Evolutionary conservation across 2,797 vertebrate genomes (phyloP).

Genomic region (Anas bernieri): DNA sequence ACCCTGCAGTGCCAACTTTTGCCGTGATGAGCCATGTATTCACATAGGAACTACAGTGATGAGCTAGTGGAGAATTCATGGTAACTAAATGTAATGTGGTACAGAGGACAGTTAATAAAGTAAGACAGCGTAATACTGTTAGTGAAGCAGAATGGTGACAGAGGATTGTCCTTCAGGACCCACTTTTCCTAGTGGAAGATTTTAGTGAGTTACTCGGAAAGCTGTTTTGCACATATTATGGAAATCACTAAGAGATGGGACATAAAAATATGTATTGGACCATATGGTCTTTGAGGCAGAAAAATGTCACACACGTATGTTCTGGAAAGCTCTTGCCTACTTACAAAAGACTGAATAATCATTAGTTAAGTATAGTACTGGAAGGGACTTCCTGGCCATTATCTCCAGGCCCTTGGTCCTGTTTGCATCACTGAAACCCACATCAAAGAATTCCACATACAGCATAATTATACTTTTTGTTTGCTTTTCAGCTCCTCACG

Average conservation of each 20-base stretch:
- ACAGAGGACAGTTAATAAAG: neutral
- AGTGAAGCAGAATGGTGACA: neutral
- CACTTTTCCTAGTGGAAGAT: neutral
- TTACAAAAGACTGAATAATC: neutral
- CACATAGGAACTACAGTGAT: neutral
- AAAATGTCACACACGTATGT: neutral
- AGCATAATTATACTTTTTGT: neutral
- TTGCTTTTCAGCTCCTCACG: neutral
- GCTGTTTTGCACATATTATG: neutral
- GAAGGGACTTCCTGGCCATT: neutral
- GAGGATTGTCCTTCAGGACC: neutral
- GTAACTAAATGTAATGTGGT: neutral
- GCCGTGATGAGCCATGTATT: rapidly evolving
- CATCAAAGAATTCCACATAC: rapidly evolving
- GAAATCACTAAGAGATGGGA: neutral
- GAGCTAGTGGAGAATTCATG: neutral
- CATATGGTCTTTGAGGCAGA: neutral
- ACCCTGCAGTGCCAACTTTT: neutral
- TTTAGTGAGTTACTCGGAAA: neutral
- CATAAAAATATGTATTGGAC: neutral
- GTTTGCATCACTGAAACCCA: neutral
- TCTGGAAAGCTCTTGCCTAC: neutral
- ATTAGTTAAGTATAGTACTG: neutral
- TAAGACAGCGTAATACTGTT: neutral
- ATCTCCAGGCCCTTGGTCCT: neutral